Percentiles rank a stretch among this genome's conserved stretches.
phyloP scores from a whole-genome alignment of 2,888 invertebrate species.

The Chymomyza fuscimana region DNA sequence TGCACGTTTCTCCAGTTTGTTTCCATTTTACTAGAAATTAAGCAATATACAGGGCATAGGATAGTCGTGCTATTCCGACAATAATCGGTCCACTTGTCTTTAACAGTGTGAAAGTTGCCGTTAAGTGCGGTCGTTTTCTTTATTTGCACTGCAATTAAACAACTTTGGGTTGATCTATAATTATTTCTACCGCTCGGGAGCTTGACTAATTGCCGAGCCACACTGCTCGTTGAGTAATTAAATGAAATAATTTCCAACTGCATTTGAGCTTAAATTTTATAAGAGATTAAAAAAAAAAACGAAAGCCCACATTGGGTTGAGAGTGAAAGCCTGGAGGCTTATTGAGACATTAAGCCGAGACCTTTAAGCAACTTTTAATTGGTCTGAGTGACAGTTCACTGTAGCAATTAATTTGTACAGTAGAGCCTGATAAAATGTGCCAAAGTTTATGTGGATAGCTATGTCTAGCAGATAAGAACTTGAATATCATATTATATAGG shows the following conservation, averaged over 20 bases:
- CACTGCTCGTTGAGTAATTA: conserved; percentile 50
- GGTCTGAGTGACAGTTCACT: neutral
- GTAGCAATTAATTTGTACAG: neutral
- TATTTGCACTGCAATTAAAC: conserved; percentile 38
- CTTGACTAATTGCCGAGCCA: conserved; percentile 44
- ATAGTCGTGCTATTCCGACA: neutral
- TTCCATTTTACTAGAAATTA: neutral
- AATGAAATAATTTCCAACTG: conserved; percentile 59
- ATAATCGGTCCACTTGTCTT: neutral
- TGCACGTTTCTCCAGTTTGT: no score
- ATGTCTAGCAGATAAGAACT: no score
- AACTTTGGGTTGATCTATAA: conserved; percentile 44
- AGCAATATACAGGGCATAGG: neutral
- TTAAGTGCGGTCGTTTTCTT: neutral
- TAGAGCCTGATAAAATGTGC: neutral
- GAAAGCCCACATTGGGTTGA: conserved; percentile 23
- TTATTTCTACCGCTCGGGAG: conserved; percentile 32
- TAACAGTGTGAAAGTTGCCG: conserved; percentile 3
- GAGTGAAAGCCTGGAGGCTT: conserved; percentile 27
- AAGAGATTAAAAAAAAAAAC: conserved; percentile 11
- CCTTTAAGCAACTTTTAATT: neutral
- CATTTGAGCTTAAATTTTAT: conserved; percentile 41
- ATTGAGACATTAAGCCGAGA: conserved; percentile 57
- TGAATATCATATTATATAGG: no score
- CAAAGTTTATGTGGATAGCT: neutral